Evolutionary conservation across 1,140 invertebrate genomes (phyloP), one percentile per base, ranked within the genome.

Genomic region (Hyles euphorbiae): DNA sequence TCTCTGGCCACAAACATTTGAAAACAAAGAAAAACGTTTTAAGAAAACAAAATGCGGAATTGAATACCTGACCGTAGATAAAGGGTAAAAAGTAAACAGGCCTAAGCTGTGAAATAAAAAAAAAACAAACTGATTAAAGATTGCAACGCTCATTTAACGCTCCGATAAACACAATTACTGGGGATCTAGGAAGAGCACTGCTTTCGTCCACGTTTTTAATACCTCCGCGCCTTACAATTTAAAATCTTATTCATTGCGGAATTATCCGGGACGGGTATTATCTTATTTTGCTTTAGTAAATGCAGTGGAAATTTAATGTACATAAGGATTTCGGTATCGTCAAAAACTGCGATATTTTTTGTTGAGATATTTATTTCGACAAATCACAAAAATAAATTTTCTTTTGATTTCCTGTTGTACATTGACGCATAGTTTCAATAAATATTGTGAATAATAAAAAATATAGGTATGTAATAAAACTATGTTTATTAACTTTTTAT

Each of bases 111-210:
- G 46, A 44, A 61, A 46, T 62, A 67, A 55, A 65, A 69, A 68
- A 74, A 68, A 73, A 64, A 67, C 60, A 56, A 70, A 67, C 70
- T 82, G 74, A 82, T 80, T 79, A 80, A 71, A 84, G 75, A 76
- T 84, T 78, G 79, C 76, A 79, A 73, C 76, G 75, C 79, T 83
- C 81, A 81, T 87, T 85, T 83, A 75, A 73, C 79, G 83, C 69
- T 78, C 71, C 81, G 76, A 83, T 83, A 83, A 80, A 83, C 79
- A 73, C 72, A 83, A 85, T 85, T 82, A 83, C 71, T 53, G 53
- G 66, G 61, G 68, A 63, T 72, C 68, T 73, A 70, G 57, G 67
- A 73, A 75, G 76, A 58, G 54, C 59, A 50, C 68, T 59, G 60
- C 52, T 67, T 61, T 56, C 61, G 50, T 68, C 61, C 60, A 47